A percentile compares a stretch with the other conserved stretches of the same genome.
phyloP scores from a whole-genome alignment of 2,888 invertebrate genomes.

The Agrotis exclamationis region DNA sequence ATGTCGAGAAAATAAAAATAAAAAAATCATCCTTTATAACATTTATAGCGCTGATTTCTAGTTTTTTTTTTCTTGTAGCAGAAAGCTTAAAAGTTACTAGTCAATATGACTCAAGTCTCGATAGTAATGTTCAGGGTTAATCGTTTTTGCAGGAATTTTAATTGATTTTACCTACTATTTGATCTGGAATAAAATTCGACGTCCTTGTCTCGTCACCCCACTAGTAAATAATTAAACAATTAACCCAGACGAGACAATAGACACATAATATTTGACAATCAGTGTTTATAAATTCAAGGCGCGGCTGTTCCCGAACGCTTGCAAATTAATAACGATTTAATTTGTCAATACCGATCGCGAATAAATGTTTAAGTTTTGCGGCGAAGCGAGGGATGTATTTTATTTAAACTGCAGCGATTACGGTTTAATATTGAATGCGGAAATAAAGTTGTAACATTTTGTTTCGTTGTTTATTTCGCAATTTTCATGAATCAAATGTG shows the following conservation, averaged over 20 bases:
- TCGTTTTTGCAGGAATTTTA: too few relatives aligned
- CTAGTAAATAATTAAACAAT: constrained; percentile 37
- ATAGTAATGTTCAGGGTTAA: too few relatives aligned
- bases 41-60: too few relatives aligned
- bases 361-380: constrained; percentile 47
- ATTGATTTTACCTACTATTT: too few relatives aligned
- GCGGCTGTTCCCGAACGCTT: constrained; percentile 31
- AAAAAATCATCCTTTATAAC: background rate
- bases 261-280: constrained; percentile 49
- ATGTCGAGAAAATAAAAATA: background rate
- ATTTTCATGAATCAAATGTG: background rate
- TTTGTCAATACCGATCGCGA: constrained; percentile 53
- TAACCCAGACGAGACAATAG: constrained; percentile 41
- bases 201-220: background rate
- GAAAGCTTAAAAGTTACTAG: too few relatives aligned
- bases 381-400: constrained; percentile 31
- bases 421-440: constrained; percentile 9
- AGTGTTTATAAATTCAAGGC: constrained; percentile 60
- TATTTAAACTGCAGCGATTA: constrained; percentile 44
- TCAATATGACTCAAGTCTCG: too few relatives aligned
- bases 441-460: constrained; percentile 6
- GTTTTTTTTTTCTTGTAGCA: too few relatives aligned
- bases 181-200: background rate
- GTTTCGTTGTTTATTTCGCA: background rate
- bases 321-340: constrained; percentile 64